Evolutionary conservation across 2,888 invertebrate genomes (phyloP), one percentile per base, ranked within the genome.

Genomic region (Epistrophe grossulariae): DNA sequence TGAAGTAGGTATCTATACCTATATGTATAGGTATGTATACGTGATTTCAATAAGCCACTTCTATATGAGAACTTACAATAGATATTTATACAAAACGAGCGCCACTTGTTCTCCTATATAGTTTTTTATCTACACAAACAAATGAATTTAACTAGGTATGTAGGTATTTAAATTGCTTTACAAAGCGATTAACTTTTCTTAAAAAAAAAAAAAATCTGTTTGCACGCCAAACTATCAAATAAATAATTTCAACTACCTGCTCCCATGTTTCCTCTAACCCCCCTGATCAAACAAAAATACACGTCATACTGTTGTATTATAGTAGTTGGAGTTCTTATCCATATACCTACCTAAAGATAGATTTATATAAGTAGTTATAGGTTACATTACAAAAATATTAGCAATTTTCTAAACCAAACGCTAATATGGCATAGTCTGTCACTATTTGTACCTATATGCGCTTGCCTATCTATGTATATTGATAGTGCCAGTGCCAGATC

Each of bases 401-500:
- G 68, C 68, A 50, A 52, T 35, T 59, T 71, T 73, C 57, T n/a
- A 45, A 79, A 28, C 50, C 40, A 70, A 19, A 62, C 66, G 28
- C 28, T 17, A 9, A 48, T 28, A 64, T 43, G 31, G 31, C n/a
- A 13, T 35, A n/a, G 66, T 62, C 45, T 77, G 77, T 72, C 66
- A 57, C 40, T 81, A n/a, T 57, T 66, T 50, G 9, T 10, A 57
- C 31, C 24, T 6, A 2, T 80, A 28, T 62, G 62, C 50, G 72
- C 62, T 55, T 78, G 40, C 62, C 60, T 24, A 17, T 3, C 7
- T 31, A 35, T n/a, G 0, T n/a, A 19, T 9, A 11, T 15, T 40
- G 24, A 70, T 66, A 66, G 71, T 83, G 76, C 71, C 74, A 87
- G 78, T 83, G 79, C 71, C 79, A 87, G 78, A 83, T 83, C 87